phyloP scores from a whole-genome alignment of 2,113 vertebrate genomes.

The Sula dactylatra region DNA sequence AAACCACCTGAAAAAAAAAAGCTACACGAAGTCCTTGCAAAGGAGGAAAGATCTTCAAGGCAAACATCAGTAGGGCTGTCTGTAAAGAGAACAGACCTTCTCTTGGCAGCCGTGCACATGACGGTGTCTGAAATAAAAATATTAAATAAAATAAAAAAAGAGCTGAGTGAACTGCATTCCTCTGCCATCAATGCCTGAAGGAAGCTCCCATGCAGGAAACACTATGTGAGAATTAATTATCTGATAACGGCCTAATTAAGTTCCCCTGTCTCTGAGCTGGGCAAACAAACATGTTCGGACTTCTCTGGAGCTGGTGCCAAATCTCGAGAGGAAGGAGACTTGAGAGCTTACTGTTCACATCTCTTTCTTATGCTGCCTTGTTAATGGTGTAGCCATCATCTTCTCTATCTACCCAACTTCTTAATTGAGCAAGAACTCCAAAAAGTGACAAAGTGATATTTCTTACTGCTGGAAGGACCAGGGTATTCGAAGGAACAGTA shows the following conservation, averaged over 20 bases:
- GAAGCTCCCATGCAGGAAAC: neutral
- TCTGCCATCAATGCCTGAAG: neutral
- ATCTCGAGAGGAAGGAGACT: neutral
- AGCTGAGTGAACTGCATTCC: neutral
- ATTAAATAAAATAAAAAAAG: neutral
- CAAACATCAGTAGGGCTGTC: neutral
- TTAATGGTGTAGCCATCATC: neutral
- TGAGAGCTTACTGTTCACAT: neutral
- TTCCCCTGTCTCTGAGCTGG: neutral
- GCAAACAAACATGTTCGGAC: neutral
- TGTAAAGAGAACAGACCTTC: neutral
- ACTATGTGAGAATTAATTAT: neutral
- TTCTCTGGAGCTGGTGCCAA: neutral
- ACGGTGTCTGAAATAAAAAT: neutral
- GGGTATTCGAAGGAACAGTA: neutral
- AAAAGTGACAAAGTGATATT: neutral
- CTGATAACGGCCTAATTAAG: neutral
- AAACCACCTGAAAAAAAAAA: neutral
- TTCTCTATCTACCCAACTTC: neutral
- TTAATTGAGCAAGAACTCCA: neutral
- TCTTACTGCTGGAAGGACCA: neutral
- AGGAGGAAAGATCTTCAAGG: neutral
- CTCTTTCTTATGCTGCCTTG: neutral
- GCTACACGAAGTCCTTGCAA: neutral
- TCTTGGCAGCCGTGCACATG: neutral